Evolutionary conservation across 2,113 vertebrate genomes (phyloP).

Genomic region (Callocephalon fimbriatum): DNA sequence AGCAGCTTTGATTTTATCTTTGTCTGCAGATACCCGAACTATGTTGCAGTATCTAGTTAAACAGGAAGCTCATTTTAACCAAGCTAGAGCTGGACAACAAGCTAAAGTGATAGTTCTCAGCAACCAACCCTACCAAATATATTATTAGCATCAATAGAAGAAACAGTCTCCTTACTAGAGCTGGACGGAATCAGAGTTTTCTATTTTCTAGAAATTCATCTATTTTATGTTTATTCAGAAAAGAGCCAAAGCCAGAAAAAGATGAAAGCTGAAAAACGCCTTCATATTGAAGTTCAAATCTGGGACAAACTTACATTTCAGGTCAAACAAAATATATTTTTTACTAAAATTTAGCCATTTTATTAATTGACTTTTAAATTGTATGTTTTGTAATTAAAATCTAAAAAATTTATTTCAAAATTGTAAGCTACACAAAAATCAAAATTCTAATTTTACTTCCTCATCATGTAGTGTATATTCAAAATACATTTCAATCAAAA

Average conservation of each 20-base stretch:
- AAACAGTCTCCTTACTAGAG: background rate
- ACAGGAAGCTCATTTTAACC: background rate
- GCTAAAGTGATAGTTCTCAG: background rate
- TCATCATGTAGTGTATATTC: background rate
- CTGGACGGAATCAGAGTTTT: background rate
- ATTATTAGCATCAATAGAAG: background rate
- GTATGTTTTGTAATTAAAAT: background rate
- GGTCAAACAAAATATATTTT: background rate
- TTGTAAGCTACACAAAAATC: background rate
- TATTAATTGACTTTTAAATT: background rate
- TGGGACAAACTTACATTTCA: background rate
- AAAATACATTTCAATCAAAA: background rate
- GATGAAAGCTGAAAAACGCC: rapidly evolving
- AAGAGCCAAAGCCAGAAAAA: background rate
- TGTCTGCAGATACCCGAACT: background rate
- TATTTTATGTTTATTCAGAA: background rate
- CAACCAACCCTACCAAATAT: background rate
- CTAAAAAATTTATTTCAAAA: background rate
- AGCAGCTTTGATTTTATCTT: background rate
- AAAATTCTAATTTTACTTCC: background rate
- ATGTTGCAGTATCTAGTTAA: background rate
- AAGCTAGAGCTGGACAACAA: background rate
- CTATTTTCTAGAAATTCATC: background rate
- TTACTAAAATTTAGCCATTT: background rate
- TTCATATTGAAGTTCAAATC: background rate